Evolutionary conservation across 1,140 invertebrate genomes (phyloP), one percentile per base, ranked within the genome.

Genomic region (Tribolium madens): DNA sequence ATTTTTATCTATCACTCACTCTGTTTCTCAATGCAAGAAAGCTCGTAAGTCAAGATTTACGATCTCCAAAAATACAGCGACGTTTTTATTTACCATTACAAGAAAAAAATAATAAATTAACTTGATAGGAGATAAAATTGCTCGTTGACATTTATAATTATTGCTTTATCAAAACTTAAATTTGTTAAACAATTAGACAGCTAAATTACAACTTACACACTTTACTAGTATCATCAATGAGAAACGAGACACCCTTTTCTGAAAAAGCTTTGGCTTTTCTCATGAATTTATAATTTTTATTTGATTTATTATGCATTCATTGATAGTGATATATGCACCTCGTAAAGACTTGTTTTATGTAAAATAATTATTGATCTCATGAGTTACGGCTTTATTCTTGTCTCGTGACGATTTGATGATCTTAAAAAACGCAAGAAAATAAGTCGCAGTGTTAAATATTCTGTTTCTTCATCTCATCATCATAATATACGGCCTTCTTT

Each of bases 151-250:
- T 42, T 64, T 64, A 64, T 64, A 64, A 64, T 64, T 64, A 64
- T 42, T 42, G 12, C 57, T 64, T 64, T 64, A 64, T 64, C 57
- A 64, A 64, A 33, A 33, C n/a, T 64, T 15, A 33, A 36, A 33
- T 64, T 64, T 64, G 57, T 64, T 64, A 33, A 57, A 64, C 26
- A 64, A 64, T 64, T 64, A 64, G 57, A 33, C 57, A 64, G 26
- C 10, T 31, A 64, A 64, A 33, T 64, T 64, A 64, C 26, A 64
- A 64, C 15, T 0, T 64, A 3, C 26, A 64, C 26, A 26, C 13
- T 64, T 64, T 64, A 60, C 12, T 60, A 15, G 12, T 26, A 5
- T 3, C 1, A 31, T 17, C 10, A 42, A 42, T 26, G 52, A 57
- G 12, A 50, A 50, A 15, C 48, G 12, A 15, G 18, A 10, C 9